phyloP scores from a whole-genome alignment of 2,888 invertebrate species.

The Lycophotia porphyrea region DNA sequence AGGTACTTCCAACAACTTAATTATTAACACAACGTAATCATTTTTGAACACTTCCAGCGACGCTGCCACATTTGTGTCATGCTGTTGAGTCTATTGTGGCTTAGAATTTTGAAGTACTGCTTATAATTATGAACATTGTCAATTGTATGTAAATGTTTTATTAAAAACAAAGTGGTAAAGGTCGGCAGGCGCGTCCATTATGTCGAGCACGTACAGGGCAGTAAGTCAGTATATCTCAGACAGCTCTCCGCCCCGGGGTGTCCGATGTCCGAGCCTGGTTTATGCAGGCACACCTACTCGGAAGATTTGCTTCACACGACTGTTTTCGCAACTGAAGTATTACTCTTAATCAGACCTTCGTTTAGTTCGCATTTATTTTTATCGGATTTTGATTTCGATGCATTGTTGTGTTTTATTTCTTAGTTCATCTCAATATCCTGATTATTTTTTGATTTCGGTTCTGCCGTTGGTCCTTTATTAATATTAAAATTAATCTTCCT shows the following conservation, averaged over 20 bases:
- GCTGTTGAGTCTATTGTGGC: conserved; percentile 32
- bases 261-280: conserved; percentile 78
- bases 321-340: conserved; percentile 79
- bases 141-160: conserved; percentile 63
- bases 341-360: conserved; percentile 74
- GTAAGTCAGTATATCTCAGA: conserved; percentile 75
- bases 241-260: conserved; percentile 79
- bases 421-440: conserved; percentile 36
- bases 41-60: conserved; percentile 28
- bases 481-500: conserved; percentile 21
- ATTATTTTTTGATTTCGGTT: conserved; percentile 27
- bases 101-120: conserved; percentile 39
- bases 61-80: conserved; percentile 40
- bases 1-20: conserved; percentile 1
- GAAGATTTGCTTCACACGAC: conserved; percentile 77
- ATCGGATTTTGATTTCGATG: conserved; percentile 69
- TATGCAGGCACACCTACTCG: conserved; percentile 78
- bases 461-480: conserved; percentile 22
- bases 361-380: conserved; percentile 72
- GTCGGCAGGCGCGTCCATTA: conserved; percentile 58
- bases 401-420: conserved; percentile 61
- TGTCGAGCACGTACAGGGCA: conserved; percentile 61
- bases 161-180: conserved; percentile 63
- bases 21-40: too few species aligned
- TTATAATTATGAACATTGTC: conserved; percentile 57